Base-by-base conservation (phyloP, 2,797 vertebrate genomes). In the Leptatherina wallacei region DNA sequence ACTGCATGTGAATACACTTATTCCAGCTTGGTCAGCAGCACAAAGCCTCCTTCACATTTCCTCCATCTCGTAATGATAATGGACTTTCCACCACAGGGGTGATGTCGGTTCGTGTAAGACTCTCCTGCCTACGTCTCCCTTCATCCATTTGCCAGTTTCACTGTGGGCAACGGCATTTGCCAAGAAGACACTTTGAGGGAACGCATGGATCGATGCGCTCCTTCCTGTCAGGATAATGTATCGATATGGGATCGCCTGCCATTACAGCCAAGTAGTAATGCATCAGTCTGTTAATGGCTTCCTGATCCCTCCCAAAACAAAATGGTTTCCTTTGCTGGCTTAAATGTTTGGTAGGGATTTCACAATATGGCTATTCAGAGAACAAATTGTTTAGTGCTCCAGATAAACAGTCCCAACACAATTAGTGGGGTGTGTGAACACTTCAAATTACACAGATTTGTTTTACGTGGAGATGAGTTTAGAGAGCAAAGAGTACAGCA, bases 21-120 rank as follows among this genome's bases (percentile, higher is more conserved):
- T 88, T 91, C 59, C 69, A 73, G 90, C 92, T 81, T 78, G 78
- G 85, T 94, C 94, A 94, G 93, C 93, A 92, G 56, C 63, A 69
- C 16, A 63, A 81, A 64, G 77, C 76, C 77, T 78, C 65, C 77
- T 80, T 89, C 65, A 55, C 78, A 81, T 87, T 89, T 82, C 64
- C 79, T 85, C 58, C 30, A 73, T 67, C 85, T 82, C 87, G 87
- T 93, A 90, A 93, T 85, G 84, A 89, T 89, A 87, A 92, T 86
- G 80, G 86, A 75, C 77, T 88, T 80, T 78, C 79, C 73, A 73
- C 87, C 73, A 59, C 74, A 40, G 61, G 73, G 73, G 76, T 62
- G 76, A 76, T 71, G 84, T 71, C 36, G 33, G 78, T 75, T 33
- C 60, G 71, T 68, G 65, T 60, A 59, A 72, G 65, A 81, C 74